Base-by-base conservation (phyloP, 1,140 invertebrate species). In the Drosophila azteca region DNA sequence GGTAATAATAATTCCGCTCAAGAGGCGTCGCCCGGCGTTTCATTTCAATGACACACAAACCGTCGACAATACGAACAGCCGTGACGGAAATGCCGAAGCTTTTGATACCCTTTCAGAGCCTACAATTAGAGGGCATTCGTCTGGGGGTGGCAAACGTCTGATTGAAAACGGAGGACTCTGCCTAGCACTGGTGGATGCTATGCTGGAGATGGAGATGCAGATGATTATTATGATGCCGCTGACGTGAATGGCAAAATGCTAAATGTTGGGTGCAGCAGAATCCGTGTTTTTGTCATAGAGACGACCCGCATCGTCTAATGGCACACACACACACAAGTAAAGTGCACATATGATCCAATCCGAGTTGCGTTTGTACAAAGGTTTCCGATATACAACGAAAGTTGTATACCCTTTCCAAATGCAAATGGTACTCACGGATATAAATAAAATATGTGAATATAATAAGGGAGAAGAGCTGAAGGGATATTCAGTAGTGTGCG, bases 31-130 rank as follows among this genome's bases (percentile, higher is more conserved):
- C 81, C 80, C 63, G 69, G 69, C 82, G 77, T 87, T 85, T 85
- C 82, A 78, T 90, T 90, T 90, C 87, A 90, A 90, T 90, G 87
- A 90, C 87, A 90, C 78, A 88, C 79, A 90, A 85, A 82, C 87
- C 77, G 35, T 39, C 35, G 35, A 5, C 11, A 39, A 13, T 11
- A 5, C 5, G 35, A 5, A 13, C 35, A 39, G 1, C 35, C 11
- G 11, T 8, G 11, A 13, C 1, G 3, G 3, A 39, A 13, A 4
- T 39, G 35, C 1, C 35, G 35, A 13, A 39, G 35, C 35, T 39
- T 39, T 39, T 39, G 9, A 39, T 39, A 39, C 35, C 35, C 35
- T 39, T 39, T 13, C 5, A 2, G 11, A 39, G 17, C 17, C 17
- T 20, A 20, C 31, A 9, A 2, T 31, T 9, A 0, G 31, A 29